Evolutionary conservation across 1,140 invertebrate species (phyloP).

Genomic region (Drosophila tropicalis): DNA sequence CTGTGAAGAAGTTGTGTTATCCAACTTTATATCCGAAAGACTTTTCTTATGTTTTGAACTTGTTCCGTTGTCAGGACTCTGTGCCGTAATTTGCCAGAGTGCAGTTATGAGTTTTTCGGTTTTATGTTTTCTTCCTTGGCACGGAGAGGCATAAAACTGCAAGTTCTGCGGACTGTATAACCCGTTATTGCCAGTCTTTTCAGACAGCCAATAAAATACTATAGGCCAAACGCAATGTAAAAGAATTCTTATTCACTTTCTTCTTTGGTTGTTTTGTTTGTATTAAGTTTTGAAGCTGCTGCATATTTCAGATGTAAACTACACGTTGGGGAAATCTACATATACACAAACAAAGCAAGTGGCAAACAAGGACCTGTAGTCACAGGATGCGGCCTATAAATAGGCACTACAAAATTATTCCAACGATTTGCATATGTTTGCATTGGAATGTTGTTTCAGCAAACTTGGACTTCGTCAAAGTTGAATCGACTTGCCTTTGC

Average conservation of each 20-base stretch:
- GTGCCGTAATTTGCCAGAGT: background rate
- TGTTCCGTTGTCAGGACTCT: slow-evolving; percentile 2
- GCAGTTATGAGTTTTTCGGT: slow-evolving; percentile 10
- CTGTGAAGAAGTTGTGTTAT: too few species aligned
- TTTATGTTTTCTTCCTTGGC: slow-evolving; percentile 17
- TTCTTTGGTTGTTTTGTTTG: slow-evolving; percentile 24
- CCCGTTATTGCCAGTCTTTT: background rate
- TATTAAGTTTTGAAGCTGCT: slow-evolving; percentile 38
- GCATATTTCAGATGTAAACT: slow-evolving; percentile 62
- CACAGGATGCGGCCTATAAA: slow-evolving; percentile 27
- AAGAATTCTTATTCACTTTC: background rate
- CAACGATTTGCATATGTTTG: slow-evolving; percentile 61
- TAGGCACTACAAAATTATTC: slow-evolving; percentile 51
- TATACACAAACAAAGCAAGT: slow-evolving; percentile 22
- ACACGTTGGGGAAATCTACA: slow-evolving; percentile 28
- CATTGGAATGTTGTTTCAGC: slow-evolving; percentile 20
- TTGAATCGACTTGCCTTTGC: background rate
- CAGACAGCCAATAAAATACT: slow-evolving; percentile 2
- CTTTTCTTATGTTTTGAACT: background rate
- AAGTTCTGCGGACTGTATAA: background rate
- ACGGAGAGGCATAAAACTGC: slow-evolving; percentile 1
- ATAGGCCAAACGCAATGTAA: background rate
- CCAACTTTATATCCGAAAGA: background rate
- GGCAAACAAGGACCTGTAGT: background rate
- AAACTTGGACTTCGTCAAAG: slow-evolving; percentile 14